Percentiles rank a stretch among this genome's conserved stretches.
Conservation (phyloP, 2,797 vertebrate species). For the Petrocephalus sullivani region DNA sequence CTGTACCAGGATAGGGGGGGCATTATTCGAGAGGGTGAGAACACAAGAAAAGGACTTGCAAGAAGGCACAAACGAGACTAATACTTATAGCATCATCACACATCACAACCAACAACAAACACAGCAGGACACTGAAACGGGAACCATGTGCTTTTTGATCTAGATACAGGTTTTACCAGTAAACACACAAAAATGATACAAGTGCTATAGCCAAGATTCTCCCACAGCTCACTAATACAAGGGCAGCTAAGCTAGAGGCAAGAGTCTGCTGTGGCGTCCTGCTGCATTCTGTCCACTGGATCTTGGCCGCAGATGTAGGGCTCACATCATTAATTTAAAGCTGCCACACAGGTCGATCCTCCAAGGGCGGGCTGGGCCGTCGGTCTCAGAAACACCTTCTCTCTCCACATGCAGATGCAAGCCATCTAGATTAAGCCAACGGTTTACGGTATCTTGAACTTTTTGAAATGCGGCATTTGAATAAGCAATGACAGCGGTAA, state of each 20-base stretch:
- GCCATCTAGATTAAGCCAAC: neutral
- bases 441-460: neutral
- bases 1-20: neutral
- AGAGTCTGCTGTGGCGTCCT: neutral
- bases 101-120: neutral
- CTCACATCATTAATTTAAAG: constrained; percentile 51
- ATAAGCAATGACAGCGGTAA: neutral
- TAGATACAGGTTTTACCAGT: neutral
- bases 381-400: constrained; percentile 30
- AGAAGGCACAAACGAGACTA: neutral
- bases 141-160: neutral
- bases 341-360: constrained; percentile 26
- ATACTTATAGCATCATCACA: neutral
- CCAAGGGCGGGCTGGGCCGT: constrained; percentile 8
- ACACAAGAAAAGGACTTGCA: neutral
- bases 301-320: constrained; percentile 37
- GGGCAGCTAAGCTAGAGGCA: neutral
- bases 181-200: neutral
- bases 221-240: neutral
- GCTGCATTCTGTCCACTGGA: constrained; percentile 12
- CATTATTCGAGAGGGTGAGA: neutral
- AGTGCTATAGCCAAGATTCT: neutral
- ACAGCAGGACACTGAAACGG: neutral
- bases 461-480: neutral
- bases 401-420: constrained; percentile 13